phyloP scores from a whole-genome alignment of 2,113 vertebrate species.

The Dasypus novemcinctus region DNA sequence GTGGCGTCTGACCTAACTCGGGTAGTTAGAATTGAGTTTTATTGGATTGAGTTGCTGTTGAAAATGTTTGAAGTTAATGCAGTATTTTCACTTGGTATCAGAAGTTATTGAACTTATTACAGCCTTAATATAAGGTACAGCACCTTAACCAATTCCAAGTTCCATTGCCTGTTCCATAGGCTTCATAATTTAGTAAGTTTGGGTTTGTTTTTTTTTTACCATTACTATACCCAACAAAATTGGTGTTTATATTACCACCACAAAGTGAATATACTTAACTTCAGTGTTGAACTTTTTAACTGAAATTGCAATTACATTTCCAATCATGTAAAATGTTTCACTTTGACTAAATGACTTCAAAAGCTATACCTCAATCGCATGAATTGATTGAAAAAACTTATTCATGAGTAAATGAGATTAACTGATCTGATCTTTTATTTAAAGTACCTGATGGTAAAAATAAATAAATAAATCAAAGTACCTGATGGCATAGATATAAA shows the following conservation, averaged over 20 bases:
- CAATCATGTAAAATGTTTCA: not conserved
- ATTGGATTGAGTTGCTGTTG: too few relatives aligned
- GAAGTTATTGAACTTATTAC: too few relatives aligned
- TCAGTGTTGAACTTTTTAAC: not conserved
- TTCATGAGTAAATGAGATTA: not conserved
- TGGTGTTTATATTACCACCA: not conserved
- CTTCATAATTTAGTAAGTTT: not conserved
- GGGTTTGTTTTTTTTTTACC: not conserved
- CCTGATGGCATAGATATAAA: not conserved
- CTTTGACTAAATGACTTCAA: not conserved
- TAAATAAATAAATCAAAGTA: too few relatives aligned
- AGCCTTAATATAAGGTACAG: too few relatives aligned
- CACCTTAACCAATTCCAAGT: not conserved
- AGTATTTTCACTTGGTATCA: too few relatives aligned
- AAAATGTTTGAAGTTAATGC: too few relatives aligned
- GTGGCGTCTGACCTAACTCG: too few relatives aligned
- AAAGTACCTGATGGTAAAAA: not conserved
- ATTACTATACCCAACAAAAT: not conserved
- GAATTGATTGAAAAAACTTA: not conserved
- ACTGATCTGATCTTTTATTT: not conserved
- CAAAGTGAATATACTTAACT: not conserved
- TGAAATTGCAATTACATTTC: not conserved
- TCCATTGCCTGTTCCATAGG: not conserved
- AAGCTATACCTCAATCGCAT: constrained; percentile 5
- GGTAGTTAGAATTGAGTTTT: too few relatives aligned